These are phyloP conservation scores for Griposia aprilina DNA, from an alignment of 2,888 invertebrate species.

Conservation along the genomic window DNA sequence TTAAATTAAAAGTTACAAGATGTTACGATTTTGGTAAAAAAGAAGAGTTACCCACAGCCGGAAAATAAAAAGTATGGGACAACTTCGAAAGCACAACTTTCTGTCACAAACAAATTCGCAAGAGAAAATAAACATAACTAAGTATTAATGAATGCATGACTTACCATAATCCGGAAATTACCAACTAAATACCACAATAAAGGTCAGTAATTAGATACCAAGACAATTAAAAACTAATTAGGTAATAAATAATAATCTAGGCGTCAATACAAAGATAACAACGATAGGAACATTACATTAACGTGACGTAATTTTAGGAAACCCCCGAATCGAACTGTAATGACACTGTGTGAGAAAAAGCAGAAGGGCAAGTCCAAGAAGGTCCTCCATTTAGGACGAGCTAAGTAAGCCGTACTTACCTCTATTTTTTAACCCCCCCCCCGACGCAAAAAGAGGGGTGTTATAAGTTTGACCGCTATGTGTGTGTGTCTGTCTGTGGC, in stretches of 20 bases:
- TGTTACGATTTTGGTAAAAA: not conserved
- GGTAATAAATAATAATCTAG: slow-evolving; percentile 9
- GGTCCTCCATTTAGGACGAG: not conserved
- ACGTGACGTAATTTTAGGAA: slow-evolving; percentile 1
- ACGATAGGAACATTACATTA: not conserved
- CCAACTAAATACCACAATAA: not conserved
- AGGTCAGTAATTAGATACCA: slow-evolving; percentile 6
- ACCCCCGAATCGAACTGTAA: not conserved
- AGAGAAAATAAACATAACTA: not conserved
- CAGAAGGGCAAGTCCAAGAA: not conserved
- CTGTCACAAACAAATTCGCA: not conserved
- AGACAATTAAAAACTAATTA: slow-evolving; percentile 4
- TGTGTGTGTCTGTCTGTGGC: no score
- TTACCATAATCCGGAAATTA: not conserved
- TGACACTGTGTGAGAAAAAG: not conserved
- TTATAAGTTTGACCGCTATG: no score
- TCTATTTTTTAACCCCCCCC: not conserved
- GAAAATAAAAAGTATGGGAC: not conserved
- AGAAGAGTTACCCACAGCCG: not conserved
- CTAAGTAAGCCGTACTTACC: no score
- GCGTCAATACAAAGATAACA: no score
- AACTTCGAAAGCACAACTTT: not conserved
- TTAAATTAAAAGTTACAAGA: not conserved
- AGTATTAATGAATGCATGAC: not conserved
- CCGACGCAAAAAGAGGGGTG: no score